These are phyloP conservation scores for Ostrea edulis DNA, from an alignment of 1,140 invertebrate genomes.

Conservation along the genomic window DNA sequence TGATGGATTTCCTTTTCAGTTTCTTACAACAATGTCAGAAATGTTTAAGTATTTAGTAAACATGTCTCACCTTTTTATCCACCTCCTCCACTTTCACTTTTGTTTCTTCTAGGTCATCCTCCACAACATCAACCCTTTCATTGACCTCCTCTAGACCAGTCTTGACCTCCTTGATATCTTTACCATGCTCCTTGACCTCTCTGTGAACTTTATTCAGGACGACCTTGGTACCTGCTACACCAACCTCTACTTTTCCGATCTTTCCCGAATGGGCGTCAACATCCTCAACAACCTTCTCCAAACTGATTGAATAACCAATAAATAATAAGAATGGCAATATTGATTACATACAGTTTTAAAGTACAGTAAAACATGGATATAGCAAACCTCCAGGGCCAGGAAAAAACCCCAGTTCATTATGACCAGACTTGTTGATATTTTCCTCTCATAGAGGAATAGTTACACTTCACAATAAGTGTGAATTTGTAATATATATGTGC, in stretches of 20 bases:
- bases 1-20: too few relatives aligned
- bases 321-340: background rate
- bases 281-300: slow-evolving; percentile 61
- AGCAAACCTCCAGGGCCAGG: background rate
- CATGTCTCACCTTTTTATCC: slow-evolving; percentile 68
- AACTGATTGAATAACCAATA: slow-evolving; percentile 52
- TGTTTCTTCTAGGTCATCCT: slow-evolving; percentile 70
- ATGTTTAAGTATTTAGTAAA: too few relatives aligned
- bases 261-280: slow-evolving; percentile 56
- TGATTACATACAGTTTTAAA: too few relatives aligned
- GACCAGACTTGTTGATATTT: background rate
- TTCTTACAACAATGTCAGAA: too few relatives aligned
- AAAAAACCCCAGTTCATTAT: too few relatives aligned
- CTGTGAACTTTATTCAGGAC: slow-evolving; percentile 57
- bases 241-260: slow-evolving; percentile 59
- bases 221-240: slow-evolving; percentile 59
- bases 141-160: slow-evolving; percentile 62
- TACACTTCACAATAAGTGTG: background rate
- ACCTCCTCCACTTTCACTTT: slow-evolving; percentile 72
- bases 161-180: slow-evolving; percentile 65
- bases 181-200: slow-evolving; percentile 59
- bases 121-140: slow-evolving; percentile 67
- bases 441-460: background rate
- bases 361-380: background rate
- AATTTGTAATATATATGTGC: background rate